These are phyloP conservation scores for Epinephelus malabaricus DNA, from an alignment of 2,797 vertebrate genomes.

Conservation along the genomic window DNA sequence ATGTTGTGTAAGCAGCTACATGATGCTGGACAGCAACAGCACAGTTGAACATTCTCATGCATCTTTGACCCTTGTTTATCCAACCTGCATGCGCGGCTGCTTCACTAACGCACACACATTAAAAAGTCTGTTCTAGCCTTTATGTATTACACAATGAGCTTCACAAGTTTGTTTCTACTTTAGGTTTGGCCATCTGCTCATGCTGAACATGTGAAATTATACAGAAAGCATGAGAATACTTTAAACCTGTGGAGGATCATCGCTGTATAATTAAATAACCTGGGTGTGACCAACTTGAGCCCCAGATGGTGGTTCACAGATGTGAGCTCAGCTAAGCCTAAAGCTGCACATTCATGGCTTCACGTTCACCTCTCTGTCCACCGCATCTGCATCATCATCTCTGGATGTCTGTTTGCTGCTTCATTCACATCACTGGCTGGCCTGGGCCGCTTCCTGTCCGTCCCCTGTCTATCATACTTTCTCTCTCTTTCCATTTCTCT, in stretches of 20 bases:
- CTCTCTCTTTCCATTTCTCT: constrained; percentile 58
- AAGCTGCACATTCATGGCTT: background rate
- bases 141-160: background rate
- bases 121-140: constrained; percentile 4
- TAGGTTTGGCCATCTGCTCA: background rate
- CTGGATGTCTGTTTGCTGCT: constrained; percentile 28
- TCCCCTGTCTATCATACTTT: constrained; percentile 65
- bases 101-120: constrained; percentile 16
- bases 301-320: background rate
- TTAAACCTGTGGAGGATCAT: constrained; percentile 2
- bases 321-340: background rate
- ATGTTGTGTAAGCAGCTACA: background rate
- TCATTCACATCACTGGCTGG: constrained; percentile 44
- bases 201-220: background rate
- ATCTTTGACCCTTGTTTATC: constrained; percentile 17
- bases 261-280: background rate
- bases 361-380: background rate
- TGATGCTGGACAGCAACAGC: background rate
- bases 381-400: constrained; percentile 13
- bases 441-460: constrained; percentile 55
- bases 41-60: background rate
- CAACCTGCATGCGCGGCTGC: constrained; percentile 36
- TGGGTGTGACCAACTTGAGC: background rate
- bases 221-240: background rate
- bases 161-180: constrained; percentile 19